Percentiles rank a stretch among this genome's conserved stretches.
phyloP scores from a whole-genome alignment of 2,113 vertebrate species.

The Grallaria varia region DNA sequence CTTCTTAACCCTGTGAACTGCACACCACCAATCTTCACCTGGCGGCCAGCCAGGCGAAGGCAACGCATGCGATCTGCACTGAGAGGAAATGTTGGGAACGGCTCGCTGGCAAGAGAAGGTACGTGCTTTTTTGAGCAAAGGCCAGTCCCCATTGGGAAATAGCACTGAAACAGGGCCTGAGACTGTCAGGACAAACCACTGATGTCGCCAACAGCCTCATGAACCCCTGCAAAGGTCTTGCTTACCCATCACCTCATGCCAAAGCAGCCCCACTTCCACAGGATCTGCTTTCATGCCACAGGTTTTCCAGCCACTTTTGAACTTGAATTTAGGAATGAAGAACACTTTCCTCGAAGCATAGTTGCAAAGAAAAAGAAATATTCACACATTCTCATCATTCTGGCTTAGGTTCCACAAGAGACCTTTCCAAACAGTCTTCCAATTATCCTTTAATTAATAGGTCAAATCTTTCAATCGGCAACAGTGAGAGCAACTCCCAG shows the following conservation, averaged over 20 bases:
- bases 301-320: not conserved
- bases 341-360: not conserved
- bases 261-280: not conserved
- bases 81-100: not conserved
- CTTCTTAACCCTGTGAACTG: not conserved
- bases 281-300: not conserved
- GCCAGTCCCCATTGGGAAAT: not conserved
- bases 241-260: not conserved
- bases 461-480: not conserved
- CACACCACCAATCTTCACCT: not conserved
- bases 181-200: not conserved
- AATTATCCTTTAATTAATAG: not conserved
- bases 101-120: not conserved
- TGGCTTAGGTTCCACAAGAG: not conserved
- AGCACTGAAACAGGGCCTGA: not conserved
- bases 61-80: fast-evolving
- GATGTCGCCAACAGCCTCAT: not conserved
- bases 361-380: not conserved
- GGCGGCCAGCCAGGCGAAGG: not conserved
- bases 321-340: not conserved
- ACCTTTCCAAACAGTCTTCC: not conserved
- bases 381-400: not conserved
- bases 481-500: not conserved
- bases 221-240: not conserved
- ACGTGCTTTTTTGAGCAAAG: not conserved